Evolutionary conservation across 2,888 invertebrate genomes (phyloP).

Genomic region (Drosophila demipolita): DNA sequence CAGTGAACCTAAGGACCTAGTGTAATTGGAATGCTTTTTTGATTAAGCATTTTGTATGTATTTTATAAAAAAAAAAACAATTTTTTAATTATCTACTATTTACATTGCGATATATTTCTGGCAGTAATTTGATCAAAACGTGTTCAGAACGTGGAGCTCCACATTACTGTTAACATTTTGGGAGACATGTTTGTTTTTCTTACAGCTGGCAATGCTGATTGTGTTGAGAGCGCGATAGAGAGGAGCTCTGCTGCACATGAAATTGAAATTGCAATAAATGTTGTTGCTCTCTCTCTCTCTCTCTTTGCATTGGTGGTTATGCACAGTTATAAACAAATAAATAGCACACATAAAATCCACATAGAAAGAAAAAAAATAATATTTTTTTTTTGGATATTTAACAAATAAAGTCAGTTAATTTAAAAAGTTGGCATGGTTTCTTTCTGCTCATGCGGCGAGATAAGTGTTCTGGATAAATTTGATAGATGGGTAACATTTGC

Average conservation of each 20-base stretch:
- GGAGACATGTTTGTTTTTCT: conserved; percentile 28
- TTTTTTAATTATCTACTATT: background rate
- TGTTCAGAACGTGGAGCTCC: background rate
- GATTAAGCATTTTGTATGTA: background rate
- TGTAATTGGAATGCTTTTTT: background rate
- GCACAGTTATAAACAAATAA: conserved; percentile 1
- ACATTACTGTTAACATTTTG: conserved; percentile 38
- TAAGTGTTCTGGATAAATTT: background rate
- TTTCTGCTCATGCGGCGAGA: background rate
- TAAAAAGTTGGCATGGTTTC: background rate
- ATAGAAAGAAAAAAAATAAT: background rate
- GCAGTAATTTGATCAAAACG: background rate
- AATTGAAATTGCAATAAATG: conserved; percentile 15
- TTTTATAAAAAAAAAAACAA: background rate
- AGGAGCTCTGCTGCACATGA: conserved; percentile 16
- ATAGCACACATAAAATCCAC: background rate
- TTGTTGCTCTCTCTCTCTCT: conserved; percentile 14
- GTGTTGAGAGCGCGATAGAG: conserved; percentile 18
- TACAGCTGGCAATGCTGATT: conserved; percentile 52
- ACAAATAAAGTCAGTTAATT: background rate
- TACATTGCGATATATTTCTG: background rate
- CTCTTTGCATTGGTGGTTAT: background rate
- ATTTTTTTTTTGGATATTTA: background rate
- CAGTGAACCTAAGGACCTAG: no score
- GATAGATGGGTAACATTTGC: background rate